Base-by-base conservation (phyloP, 2,888 invertebrate species). In the Erebia aethiops region DNA sequence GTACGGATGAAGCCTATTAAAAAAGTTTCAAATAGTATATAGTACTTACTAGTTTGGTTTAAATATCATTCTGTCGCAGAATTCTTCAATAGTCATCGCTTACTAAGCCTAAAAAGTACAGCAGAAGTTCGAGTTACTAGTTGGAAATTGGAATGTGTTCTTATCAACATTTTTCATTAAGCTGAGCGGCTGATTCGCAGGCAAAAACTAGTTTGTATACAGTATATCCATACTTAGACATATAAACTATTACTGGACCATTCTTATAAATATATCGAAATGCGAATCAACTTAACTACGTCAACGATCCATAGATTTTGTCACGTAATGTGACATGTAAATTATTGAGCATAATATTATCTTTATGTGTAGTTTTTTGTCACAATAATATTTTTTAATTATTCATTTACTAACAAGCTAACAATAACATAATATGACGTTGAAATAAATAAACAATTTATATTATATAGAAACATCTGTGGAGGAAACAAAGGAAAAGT, bases 71-170 rank as follows among this genome's bases (percentile, higher is more conserved):
- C 35, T 35, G 43, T 46, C 43, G 11, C n/a, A n/a, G 7, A 14
- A 11, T 7, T 51, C 51, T 13, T 67, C 49, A 62, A 64, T 57
- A 69, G 46, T 26, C 16, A 41, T 60, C 13, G 49, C 16, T n/a
- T 21, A 80, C 82, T 81, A 77, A 79, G 77, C 69, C 75, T 62
- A 58, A 49, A 49, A 46, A 76, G 64, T 10, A 18, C 18, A 10
- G 18, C 18, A 18, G 41, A 58, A 58, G 35, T 56, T 66, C 10
- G 51, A 64, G 52, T 41, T 64, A 52, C 52, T 64, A 26, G 52
- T 64, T 35, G 65, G 65, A 66, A 66, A 35, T 64, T 35, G 66
- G 66, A 66, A 66, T 66, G 56, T 54, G 64, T 54, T 46, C 66
- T 66, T 66, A 54, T 66, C 56, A 66, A 66, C 54, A 66, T 64